Conservation (phyloP, 2,888 invertebrate species). For the Octodonta nipae region DNA sequence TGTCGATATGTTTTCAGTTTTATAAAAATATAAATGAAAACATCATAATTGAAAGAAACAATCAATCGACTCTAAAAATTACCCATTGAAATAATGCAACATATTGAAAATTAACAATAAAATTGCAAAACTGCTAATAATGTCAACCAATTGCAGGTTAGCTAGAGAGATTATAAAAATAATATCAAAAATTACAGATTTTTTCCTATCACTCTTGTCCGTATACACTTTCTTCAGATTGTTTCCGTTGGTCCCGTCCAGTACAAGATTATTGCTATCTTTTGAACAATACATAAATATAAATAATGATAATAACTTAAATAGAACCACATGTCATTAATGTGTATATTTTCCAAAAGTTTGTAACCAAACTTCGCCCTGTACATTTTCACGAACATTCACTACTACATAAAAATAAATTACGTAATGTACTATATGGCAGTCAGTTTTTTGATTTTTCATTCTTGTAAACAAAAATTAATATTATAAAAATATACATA, state of each 20-base stretch:
- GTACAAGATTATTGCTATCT: constrained; percentile 4
- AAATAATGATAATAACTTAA: background rate
- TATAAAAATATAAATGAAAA: constrained; percentile 10
- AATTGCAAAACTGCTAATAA: constrained; percentile 8
- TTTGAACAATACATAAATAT: background rate
- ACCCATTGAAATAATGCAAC: constrained; percentile 5
- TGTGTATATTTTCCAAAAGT: constrained; percentile 11
- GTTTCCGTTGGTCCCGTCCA: constrained; percentile 16
- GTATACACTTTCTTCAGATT: constrained; percentile 18
- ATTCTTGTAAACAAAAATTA: no score
- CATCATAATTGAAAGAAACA: constrained; percentile 8
- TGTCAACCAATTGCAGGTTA: no score
- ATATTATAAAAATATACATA: no score
- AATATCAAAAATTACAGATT: constrained; percentile 16
- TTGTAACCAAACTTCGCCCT: constrained; percentile 24
- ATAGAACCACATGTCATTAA: constrained; percentile 7
- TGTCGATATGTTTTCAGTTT: constrained; percentile 22
- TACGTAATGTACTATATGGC: no score
- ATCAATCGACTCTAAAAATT: constrained; percentile 10
- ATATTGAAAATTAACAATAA: no score
- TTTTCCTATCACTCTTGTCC: constrained; percentile 16
- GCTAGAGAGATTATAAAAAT: constrained; percentile 13
- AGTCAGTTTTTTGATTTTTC: no score
- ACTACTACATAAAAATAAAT: no score
- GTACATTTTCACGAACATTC: constrained; percentile 15